phyloP scores from a whole-genome alignment of 2,888 invertebrate genomes.

The Acholoe squamosa region DNA sequence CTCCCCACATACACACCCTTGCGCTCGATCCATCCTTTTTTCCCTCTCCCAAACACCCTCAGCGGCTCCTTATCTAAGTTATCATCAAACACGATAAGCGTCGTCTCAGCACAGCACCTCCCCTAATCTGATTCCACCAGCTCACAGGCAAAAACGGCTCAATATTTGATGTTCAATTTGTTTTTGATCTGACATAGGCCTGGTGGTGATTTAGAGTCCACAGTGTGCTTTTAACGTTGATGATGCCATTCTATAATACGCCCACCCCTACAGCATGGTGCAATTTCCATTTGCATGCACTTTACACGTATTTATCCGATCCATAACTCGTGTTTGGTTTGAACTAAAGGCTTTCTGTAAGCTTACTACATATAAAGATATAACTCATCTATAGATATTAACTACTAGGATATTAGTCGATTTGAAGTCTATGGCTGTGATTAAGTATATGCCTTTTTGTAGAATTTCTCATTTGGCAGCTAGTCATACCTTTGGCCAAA shows the following conservation, averaged over 20 bases:
- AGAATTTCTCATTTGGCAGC: conserved; percentile 22
- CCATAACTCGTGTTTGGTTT: too few relatives aligned
- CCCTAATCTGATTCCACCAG: conserved; percentile 47
- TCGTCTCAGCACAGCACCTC: conserved; percentile 35
- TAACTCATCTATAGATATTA: too few relatives aligned
- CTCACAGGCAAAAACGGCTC: background rate
- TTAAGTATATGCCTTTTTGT: too few relatives aligned
- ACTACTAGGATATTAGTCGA: too few relatives aligned
- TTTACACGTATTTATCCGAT: background rate
- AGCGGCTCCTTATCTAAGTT: conserved; percentile 36
- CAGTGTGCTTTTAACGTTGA: conserved; percentile 26
- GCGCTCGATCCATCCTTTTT: background rate
- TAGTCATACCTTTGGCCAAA: conserved; percentile 25
- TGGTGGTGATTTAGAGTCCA: conserved; percentile 47
- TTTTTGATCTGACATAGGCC: conserved; percentile 58
- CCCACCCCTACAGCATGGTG: background rate
- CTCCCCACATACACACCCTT: background rate
- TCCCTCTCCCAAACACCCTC: conserved; percentile 23
- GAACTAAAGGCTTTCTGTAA: too few relatives aligned
- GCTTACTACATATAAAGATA: too few relatives aligned
- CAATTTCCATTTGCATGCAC: background rate
- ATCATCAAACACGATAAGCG: conserved; percentile 57
- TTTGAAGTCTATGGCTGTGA: too few relatives aligned
- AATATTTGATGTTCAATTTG: conserved; percentile 63
- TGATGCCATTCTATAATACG: background rate